Evolutionary conservation across 2,888 invertebrate genomes (phyloP), one percentile per base, ranked within the genome.

Genomic region (Scrobipalpa atriplicella): DNA sequence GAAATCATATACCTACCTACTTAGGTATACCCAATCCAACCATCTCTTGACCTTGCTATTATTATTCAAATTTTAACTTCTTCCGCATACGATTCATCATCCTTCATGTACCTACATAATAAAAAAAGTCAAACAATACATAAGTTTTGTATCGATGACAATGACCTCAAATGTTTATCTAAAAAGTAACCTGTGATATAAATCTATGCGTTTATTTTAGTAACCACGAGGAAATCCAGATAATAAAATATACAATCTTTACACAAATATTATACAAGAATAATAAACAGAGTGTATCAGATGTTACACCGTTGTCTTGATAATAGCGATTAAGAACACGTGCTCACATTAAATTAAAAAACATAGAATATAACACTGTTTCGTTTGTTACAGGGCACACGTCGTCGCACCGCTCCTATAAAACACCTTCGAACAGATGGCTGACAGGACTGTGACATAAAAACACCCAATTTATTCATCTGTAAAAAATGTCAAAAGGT

Each of bases 371-470:
- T 67, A 72, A 74, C 71, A 67, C 65, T n/a, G 63, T n/a, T 70
- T 67, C 39, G 75, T 77, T 82, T 82, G 80, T 83, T 83, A 67
- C 83, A 83, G 83, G 72, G 75, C 69, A 66, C 70, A 47, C 63
- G 65, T 72, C 74, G 43, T 69, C 69, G 70, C 66, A 67, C 58
- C 58, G 69, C 67, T 62, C 58, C 69, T 54, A 71, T 51, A 61
- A 69, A 65, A 52, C 54, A 61, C 66, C 61, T 66, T 39, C 54
- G 47, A 64, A 61, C 69, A 70, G 69, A 65, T 67, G 65, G 56
- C 65, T 47, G 54, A 62, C 61, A 75, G 66, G 62, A 63, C 54
- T 66, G 67, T 43, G 43, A 18, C 39, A 43, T 62, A 62, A 71
- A 67, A 66, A 66, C 70, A 70, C 64, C 68, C 69, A 71, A 70